Conservation (phyloP, 2,797 vertebrate genomes). For the Chiropotes sagulatus region DNA sequence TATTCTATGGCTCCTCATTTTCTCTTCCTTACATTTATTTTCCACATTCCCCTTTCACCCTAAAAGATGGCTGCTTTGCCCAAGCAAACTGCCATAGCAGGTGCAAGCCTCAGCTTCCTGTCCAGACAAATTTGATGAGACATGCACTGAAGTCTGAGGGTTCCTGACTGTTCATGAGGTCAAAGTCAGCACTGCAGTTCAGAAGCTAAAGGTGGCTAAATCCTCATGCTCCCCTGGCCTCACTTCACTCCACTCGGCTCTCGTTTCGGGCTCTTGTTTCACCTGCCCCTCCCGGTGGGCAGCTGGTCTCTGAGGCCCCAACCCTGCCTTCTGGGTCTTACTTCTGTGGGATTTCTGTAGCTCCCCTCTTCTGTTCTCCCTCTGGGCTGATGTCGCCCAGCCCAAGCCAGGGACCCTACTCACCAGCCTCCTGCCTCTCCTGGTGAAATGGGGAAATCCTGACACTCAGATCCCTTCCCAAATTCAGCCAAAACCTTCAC, state of each 20-base stretch:
- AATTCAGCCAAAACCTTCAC: neutral
- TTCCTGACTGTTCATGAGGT: neutral
- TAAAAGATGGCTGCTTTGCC: neutral
- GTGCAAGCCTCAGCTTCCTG: no score
- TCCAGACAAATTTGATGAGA: no score
- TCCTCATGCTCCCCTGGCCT: neutral
- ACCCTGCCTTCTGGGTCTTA: neutral
- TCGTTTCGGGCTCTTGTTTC: neutral
- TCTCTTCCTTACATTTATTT: neutral
- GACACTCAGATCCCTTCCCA: neutral
- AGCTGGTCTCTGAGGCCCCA: neutral
- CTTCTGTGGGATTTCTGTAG: neutral
- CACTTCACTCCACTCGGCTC: neutral
- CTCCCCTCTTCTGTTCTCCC: accelerated
- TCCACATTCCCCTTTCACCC: no score
- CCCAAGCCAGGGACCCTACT: neutral
- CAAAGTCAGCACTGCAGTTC: neutral
- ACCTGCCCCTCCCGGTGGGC: accelerated
- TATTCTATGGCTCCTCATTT: no score
- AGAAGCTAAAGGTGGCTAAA: neutral
- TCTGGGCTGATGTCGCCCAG: accelerated
- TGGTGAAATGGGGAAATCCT: neutral
- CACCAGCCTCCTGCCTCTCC: no score
- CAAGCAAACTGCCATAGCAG: neutral
- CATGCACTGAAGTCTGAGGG: neutral